Conservation (phyloP, 2,113 vertebrate genomes). For the Casuarius casuarius region DNA sequence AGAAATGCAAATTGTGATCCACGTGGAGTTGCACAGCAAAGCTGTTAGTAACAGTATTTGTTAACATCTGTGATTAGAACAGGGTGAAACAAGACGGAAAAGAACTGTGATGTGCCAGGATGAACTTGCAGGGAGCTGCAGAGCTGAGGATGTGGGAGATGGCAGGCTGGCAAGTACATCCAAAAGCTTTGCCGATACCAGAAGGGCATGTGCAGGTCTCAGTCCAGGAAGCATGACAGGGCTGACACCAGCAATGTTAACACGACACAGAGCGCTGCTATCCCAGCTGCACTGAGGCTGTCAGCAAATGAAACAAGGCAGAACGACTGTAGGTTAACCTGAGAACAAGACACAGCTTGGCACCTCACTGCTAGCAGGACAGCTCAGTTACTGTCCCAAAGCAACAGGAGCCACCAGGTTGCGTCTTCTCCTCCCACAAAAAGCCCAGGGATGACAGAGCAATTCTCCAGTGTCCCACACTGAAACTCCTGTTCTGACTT, state of each 20-base stretch:
- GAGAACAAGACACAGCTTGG: not conserved
- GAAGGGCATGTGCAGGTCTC: not conserved
- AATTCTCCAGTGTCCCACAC: not conserved
- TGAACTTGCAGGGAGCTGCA: accelerated
- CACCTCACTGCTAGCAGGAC: not conserved
- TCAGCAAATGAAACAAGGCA: not conserved
- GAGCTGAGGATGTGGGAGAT: not conserved
- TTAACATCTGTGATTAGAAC: not conserved
- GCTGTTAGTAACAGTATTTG: not conserved
- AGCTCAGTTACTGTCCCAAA: not conserved
- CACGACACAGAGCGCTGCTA: not conserved
- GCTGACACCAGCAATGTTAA: not conserved
- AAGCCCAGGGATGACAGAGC: not conserved
- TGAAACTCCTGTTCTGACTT: not conserved
- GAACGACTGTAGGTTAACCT: not conserved
- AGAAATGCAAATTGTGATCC: not conserved
- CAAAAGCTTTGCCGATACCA: not conserved
- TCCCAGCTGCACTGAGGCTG: not conserved
- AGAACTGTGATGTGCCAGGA: not conserved
- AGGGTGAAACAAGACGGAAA: not conserved
- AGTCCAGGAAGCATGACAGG: not conserved
- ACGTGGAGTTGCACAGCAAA: accelerated
- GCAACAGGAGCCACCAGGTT: not conserved
- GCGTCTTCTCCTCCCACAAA: not conserved
- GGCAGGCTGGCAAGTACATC: not conserved